These are phyloP conservation scores for Prolemur simus DNA, from an alignment of 2,113 vertebrate genomes.

Conservation along the genomic window DNA sequence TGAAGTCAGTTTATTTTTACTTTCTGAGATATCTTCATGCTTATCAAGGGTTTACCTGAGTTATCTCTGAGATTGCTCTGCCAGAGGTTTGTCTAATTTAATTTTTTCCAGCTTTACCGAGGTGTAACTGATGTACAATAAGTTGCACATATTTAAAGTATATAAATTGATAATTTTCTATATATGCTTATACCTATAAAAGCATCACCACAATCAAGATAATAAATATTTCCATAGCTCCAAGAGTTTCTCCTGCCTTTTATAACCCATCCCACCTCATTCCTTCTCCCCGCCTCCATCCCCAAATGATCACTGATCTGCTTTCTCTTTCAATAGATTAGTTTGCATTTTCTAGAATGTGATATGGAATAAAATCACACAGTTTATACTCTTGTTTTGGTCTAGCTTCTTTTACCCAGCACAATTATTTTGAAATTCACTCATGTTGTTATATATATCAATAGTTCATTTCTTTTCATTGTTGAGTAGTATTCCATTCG, in stretches of 20 bases:
- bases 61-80: not conserved
- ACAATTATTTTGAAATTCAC: not conserved
- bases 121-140: not conserved
- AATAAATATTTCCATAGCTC: not conserved
- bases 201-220: not conserved
- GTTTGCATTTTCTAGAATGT: not conserved
- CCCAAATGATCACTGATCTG: not conserved
- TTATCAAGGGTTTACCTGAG: not conserved
- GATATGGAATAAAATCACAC: not conserved
- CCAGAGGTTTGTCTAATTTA: not conserved
- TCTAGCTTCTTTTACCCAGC: not conserved
- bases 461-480: not conserved
- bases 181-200: not conserved
- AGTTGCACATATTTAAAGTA: not conserved
- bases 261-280: not conserved
- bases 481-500: not conserved
- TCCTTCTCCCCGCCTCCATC: not conserved
- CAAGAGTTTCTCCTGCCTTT: not conserved
- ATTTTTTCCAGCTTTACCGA: not conserved
- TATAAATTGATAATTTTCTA: not conserved
- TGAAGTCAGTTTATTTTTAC: not conserved
- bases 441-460: not conserved
- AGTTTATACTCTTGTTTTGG: not conserved
- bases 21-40: not conserved
- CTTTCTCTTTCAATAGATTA: not conserved